Evolutionary conservation across 2,113 vertebrate species (phyloP).

Genomic region (Deroptyus accipitrinus): DNA sequence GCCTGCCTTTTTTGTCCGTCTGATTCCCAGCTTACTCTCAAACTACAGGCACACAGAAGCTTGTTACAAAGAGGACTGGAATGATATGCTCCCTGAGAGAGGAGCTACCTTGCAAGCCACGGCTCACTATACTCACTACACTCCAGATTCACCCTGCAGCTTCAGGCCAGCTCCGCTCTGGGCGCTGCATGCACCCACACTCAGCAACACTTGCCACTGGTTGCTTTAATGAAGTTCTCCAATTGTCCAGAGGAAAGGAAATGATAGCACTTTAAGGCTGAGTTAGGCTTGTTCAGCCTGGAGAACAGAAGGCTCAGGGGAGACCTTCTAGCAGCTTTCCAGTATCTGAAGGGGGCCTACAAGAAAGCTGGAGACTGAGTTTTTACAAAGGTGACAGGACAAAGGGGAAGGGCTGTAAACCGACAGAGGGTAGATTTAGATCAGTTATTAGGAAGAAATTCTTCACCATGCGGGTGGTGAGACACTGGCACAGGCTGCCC

Average conservation of each 20-base stretch:
- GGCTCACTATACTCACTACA: not conserved
- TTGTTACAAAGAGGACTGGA: not conserved
- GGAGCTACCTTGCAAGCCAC: rapidly evolving
- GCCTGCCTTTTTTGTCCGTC: not conserved
- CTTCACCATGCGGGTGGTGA: not conserved
- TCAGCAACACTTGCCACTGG: rapidly evolving
- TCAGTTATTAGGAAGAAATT: not conserved
- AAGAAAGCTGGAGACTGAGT: not conserved
- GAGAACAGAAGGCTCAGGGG: not conserved
- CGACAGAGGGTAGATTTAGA: not conserved
- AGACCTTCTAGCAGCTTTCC: not conserved
- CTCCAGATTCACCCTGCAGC: rapidly evolving
- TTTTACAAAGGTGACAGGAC: not conserved
- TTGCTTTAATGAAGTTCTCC: not conserved
- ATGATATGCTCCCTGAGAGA: rapidly evolving
- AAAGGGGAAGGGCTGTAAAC: not conserved
- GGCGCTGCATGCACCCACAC: rapidly evolving
- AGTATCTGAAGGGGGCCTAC: not conserved
- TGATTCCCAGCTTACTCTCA: not conserved
- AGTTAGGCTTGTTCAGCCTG: not conserved
- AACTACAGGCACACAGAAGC: not conserved
- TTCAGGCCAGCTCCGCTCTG: rapidly evolving
- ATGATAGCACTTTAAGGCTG: not conserved
- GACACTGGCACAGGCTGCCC: too few species aligned
- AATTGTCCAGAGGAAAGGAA: not conserved